Evolutionary conservation across 1,140 invertebrate genomes (phyloP).

Genomic region (Leptopilina boulardi): DNA sequence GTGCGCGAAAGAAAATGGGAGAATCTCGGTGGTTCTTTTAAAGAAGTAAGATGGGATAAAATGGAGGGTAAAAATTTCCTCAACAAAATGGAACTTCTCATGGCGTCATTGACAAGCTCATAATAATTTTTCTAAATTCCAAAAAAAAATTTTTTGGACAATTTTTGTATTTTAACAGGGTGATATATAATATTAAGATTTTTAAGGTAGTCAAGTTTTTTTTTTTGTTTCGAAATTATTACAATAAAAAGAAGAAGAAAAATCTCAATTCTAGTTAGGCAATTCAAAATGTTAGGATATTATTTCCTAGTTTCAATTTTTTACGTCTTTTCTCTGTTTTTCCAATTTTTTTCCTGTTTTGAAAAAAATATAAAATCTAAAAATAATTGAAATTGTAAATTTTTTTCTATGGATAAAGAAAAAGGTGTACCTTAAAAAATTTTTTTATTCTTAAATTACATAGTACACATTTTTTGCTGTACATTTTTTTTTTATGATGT

Average conservation of each 20-base stretch:
- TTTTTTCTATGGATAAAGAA: not conserved
- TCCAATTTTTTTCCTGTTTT: not conserved
- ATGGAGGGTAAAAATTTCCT: slow-evolving; percentile 98
- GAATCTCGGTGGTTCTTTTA: slow-evolving; percentile 91
- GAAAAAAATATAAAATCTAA: not conserved
- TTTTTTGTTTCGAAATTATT: not conserved
- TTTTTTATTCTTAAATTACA: not conserved
- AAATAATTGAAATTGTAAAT: too few species aligned
- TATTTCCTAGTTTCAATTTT: too few species aligned
- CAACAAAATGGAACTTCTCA: slow-evolving; percentile 97
- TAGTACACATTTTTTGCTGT: slow-evolving; percentile 10
- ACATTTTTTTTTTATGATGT: not conserved
- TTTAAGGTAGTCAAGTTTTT: slow-evolving; percentile 24
- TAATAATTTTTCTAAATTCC: slow-evolving; percentile 52
- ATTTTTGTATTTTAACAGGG: slow-evolving; percentile 30
- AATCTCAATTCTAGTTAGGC: not conserved
- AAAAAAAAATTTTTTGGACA: slow-evolving; percentile 15
- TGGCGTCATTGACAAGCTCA: slow-evolving; percentile 89
- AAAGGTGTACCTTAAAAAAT: not conserved
- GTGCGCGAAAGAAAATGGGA: slow-evolving; percentile 94
- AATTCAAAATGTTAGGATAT: not conserved
- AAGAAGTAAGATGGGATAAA: slow-evolving; percentile 94
- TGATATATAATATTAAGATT: slow-evolving; percentile 35
- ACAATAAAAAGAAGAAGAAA: too few species aligned
- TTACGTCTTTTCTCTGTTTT: too few species aligned